Base-by-base conservation (phyloP, 2,113 vertebrate genomes). In the Tragelaphus strepsiceros region DNA sequence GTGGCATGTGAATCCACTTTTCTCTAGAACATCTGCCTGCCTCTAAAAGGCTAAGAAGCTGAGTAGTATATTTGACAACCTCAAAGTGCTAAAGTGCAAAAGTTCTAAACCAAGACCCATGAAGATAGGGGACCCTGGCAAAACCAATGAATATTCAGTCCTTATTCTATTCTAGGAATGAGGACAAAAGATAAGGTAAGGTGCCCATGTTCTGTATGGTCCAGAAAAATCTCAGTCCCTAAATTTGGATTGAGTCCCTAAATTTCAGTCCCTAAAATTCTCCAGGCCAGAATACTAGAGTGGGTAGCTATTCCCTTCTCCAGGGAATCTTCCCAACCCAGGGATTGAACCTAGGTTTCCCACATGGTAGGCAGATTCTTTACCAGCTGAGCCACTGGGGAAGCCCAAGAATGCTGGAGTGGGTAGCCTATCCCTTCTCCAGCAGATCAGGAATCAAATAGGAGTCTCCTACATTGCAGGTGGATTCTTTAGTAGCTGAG, bases 361-460 rank as follows among this genome's bases (percentile, higher is more conserved):
- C 35, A 26, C 71, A 43, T 24, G 21, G 71, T 26, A 77, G 71
- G 71, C 39, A 77, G 71, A 77, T 43, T 77, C 22, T 77, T 14
- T 77, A 77, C 22, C 71, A 77, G 21, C 35, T 26, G 22, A 77
- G 35, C 35, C 39, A 77, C 71, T 43, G 22, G 22, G 13, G 71
- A 77, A 77, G 12, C 71, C 19, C 58, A 43, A 59, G 59, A 81
- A 71, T 1, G 43, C 71, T 14, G 71, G 22, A 43, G 11, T 43
- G 22, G 35, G 22, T 26, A 43, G 71, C 39, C 71, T 24, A 2
- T 43, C 39, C 71, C 12, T 43, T 77, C 5, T 77, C 71, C 22
- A 77, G 35, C 0, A 0, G 39, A 26, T 43, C 71, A 26, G 39
- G 71, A 26, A 43, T 43, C 3, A 3, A 43, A 43, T 43, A 11